Evolutionary conservation across 2,113 vertebrate genomes (phyloP), one percentile per base, ranked within the genome.

Genomic region (Oreochromis spilurus): DNA sequence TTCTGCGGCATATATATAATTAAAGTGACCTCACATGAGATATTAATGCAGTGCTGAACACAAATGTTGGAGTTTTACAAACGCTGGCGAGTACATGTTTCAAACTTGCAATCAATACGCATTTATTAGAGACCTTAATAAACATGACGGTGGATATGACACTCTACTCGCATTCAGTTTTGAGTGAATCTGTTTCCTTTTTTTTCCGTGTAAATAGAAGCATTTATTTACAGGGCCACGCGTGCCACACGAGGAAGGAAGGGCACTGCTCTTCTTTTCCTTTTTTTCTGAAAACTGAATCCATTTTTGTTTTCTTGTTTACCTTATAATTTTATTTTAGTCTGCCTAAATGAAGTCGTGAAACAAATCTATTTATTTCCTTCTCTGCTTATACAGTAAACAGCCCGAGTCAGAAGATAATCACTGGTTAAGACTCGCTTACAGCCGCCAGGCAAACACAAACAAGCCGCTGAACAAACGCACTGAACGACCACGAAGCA

Each of bases 381-480:
- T 38, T 62, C 45, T 5, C 38, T 24, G 83, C 29, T 62, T 55
- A 4, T 19, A 84, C 26, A 83, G 48, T 38, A 90, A 91, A 88
- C 48, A 90, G n/a, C 75, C 65, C 17, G 83, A 82, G 72, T 87
- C 81, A 24, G 65, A 43, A 72, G 43, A 91, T 84, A 82, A 85
- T 88, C 82, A 34, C 45, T 45, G 38, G 45, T 70, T 65, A 43
- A 81, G 82, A 83, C 48, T 89, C 55, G 43, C 40, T 79, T 48
- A 52, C 62, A 92, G 45, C 55, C 75, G 38, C 60, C 72, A 65
- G 90, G 81, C 45, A 88, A 91, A 92, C 89, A 85, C 55, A 86
- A 83, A 87, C 87, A 85, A 83, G 58, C 53, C 50, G 91, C 84
- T 38, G 43, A 86, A 89, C 65, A 94, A 92, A 90, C 86, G 70